phyloP scores from a whole-genome alignment of 2,113 vertebrate genomes.

The Phrynosoma platyrhinos region DNA sequence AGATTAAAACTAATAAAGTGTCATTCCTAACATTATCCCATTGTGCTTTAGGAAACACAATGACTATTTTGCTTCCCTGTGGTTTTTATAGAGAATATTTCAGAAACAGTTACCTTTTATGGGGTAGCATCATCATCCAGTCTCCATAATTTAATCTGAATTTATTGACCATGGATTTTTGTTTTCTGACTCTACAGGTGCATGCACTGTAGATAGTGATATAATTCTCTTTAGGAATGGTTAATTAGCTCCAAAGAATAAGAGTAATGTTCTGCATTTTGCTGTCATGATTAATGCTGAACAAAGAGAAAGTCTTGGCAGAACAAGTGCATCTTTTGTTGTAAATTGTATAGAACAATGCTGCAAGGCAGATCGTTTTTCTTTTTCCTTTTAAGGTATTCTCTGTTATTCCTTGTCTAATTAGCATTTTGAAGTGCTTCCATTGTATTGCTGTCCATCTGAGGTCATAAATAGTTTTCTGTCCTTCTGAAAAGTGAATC shows the following conservation, averaged over 20 bases:
- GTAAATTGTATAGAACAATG: slow-evolving; percentile 65
- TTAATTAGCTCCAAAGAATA: slow-evolving; percentile 53
- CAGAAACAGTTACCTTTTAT: background rate
- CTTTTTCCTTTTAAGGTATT: slow-evolving; percentile 63
- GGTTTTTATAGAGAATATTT: background rate
- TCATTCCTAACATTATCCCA: background rate
- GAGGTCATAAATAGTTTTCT: slow-evolving; percentile 74
- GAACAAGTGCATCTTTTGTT: slow-evolving; percentile 72
- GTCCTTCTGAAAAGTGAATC: slow-evolving; percentile 73
- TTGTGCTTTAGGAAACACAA: background rate
- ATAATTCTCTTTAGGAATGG: slow-evolving; percentile 40
- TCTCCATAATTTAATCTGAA: background rate
- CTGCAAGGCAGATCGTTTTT: slow-evolving; percentile 63
- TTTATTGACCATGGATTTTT: background rate
- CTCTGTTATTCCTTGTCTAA: slow-evolving; percentile 71
- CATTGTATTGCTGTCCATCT: slow-evolving; percentile 69
- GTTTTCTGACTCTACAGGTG: slow-evolving; percentile 15
- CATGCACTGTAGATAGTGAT: background rate
- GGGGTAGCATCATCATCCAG: background rate
- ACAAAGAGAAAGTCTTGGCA: slow-evolving; percentile 55
- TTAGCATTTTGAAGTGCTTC: slow-evolving; percentile 67
- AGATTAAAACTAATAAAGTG: background rate
- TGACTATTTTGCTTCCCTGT: background rate
- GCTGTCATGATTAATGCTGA: slow-evolving; percentile 48
- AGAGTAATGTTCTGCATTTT: slow-evolving; percentile 56